Evolutionary conservation across 2,113 vertebrate genomes (phyloP), one percentile per base, ranked within the genome.

Genomic region (Saguinus imperator): DNA sequence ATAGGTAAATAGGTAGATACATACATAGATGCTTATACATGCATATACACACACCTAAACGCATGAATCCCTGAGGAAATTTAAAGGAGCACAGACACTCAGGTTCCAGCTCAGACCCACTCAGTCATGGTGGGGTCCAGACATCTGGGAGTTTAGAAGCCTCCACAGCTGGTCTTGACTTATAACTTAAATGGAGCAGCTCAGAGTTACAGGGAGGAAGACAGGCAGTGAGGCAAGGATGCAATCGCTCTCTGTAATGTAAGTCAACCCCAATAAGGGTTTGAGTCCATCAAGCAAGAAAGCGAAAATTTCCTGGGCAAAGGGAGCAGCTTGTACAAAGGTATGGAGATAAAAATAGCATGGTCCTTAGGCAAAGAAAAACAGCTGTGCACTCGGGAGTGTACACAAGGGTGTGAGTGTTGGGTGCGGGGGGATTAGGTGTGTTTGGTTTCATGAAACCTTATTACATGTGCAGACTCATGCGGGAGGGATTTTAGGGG

Each of bases 321-420:
- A 43, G 23, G 40, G 21, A 75, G 12, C 37, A 75, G 37, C 37
- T 14, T 75, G 72, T 25, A 12, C 72, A 81, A 40, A 70, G 14
- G 0, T 35, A 1, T 50, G 18, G 37, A 75, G 68, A 64, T 13
- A 20, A 40, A 25, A 45, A 61, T 27, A 40, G 35, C 40, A 25
- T 4, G 0, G 25, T 20, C 20, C n/a, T 48, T 0, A 27, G 70
- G 64, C 14, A 7, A 27, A n/a, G 66, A 35, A 77, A n/a, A 75
- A 7, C 37, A 8, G 3, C 0, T 40, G 8, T 20, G 37, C 9
- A 5, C 35, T 20, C 20, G 3, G 2, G 20, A 23, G 9, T 23
- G n/a, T 40, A n/a, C 20, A 21, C 1, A 3, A 3, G 75, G 17
- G 43, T 48, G 43, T 48, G 45, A 18, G 6, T 35, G 25, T 21